Evolutionary conservation across 2,113 vertebrate species (phyloP).

Genomic region (Chloroceryle aenea): DNA sequence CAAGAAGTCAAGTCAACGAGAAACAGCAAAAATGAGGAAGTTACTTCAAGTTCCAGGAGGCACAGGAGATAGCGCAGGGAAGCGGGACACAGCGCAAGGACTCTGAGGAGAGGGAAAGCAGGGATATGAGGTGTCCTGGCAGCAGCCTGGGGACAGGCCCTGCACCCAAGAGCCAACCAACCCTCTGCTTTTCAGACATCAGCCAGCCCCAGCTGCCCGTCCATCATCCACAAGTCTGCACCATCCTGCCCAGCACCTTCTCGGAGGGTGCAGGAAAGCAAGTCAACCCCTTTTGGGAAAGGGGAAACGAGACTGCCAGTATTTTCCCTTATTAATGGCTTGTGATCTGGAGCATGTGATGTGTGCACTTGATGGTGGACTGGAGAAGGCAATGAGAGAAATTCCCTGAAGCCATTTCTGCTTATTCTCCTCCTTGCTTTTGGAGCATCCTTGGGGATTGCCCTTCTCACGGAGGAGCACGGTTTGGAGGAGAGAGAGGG

Average conservation of each 20-base stretch:
- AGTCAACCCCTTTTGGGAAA: background rate
- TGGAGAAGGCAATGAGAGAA: background rate
- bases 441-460: slow-evolving; percentile 2
- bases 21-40: background rate
- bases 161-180: background rate
- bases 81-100: background rate
- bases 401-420: background rate
- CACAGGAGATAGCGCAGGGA: rapidly evolving
- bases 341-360: slow-evolving; percentile 29
- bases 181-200: rapidly evolving
- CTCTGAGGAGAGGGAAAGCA: background rate
- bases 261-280: rapidly evolving
- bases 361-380: background rate
- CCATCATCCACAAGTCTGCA: rapidly evolving
- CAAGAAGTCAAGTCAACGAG: background rate
- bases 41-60: background rate
- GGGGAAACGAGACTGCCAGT: rapidly evolving
- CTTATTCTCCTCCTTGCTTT: background rate
- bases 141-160: rapidly evolving
- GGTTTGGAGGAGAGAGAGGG: background rate
- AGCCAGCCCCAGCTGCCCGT: rapidly evolving
- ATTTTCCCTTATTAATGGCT: background rate
- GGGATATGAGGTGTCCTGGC: background rate
- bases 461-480: background rate
- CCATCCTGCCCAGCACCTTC: rapidly evolving